Base-by-base conservation (phyloP, 37 sponge, comb jelly and placozoan genomes). In the Halichondria panicea region DNA sequence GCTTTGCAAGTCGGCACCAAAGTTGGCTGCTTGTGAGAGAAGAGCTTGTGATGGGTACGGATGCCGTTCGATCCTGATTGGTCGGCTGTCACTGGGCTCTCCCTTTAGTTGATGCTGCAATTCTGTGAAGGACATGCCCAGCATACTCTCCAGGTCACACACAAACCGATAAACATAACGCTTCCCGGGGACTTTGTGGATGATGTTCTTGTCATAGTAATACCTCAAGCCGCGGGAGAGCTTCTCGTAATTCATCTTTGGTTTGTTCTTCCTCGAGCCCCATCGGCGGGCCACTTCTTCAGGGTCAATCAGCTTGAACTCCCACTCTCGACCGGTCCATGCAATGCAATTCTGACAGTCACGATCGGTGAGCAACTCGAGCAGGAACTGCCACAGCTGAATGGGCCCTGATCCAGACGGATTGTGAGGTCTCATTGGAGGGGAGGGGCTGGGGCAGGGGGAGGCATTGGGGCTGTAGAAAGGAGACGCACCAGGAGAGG, bases 191-290 rank as follows among this genome's bases (percentile, higher is more conserved):
- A 98, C 97, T 64, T 98, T 95, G 70, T 93, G 91, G 79, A 98
- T 98, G 78, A 98, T 98, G 81, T 90, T 93, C 84, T 95, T 95
- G 55, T 98, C 96, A 64, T 98, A 98, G 80, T 98, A 98, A 74
- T 98, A 98, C 1, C 99, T 86, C 42, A 98, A 81, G 21, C 95
- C 99, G 1, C 99, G 88, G 36, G 92, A 90, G 66, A 98, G 74
- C 66, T 88, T 88, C 72, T 82, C 88, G 57, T 88, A 88, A 38
- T 88, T 88, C 83, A 82, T 88, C 78, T 88, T 95, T 37, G 99
- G 92, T 38, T 98, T 98, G 92, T 98, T 98, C 76, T 98, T 98
- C 44, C 99, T 63, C 0, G 86, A 37, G n/a, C 99, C 99, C 99
- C 99, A 98, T 42, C 86, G 53, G 22, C 88, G 74, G 4, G 99